These are phyloP conservation scores for Eupleurogrammus muticus DNA, from an alignment of 2,797 vertebrate species.

Conservation along the genomic window DNA sequence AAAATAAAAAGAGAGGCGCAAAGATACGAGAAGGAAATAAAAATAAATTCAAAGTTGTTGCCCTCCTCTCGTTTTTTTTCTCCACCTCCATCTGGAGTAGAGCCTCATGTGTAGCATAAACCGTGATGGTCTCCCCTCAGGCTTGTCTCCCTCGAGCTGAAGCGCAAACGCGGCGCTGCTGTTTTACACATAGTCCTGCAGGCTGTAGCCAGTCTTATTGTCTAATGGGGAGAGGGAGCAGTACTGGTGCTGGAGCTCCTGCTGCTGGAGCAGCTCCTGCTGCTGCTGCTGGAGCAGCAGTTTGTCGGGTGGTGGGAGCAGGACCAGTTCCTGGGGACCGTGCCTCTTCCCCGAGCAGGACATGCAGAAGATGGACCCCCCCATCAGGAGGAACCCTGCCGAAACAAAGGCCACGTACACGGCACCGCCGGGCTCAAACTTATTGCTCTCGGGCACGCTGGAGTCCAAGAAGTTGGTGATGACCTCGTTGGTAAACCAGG, in stretches of 20 bases:
- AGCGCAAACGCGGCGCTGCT: constrained; percentile 48
- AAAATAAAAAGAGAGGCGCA: constrained; percentile 46
- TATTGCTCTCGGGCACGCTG: constrained; percentile 91
- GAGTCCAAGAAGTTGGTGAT: constrained; percentile 92
- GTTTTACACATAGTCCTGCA: constrained; percentile 87
- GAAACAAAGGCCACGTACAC: constrained; percentile 94
- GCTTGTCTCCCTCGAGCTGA: constrained; percentile 64
- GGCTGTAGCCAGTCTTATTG: constrained; percentile 89
- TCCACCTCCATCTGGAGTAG: constrained; percentile 57
- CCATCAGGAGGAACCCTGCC: constrained; percentile 88
- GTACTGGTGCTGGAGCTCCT: constrained; percentile 88
- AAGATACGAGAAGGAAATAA: constrained; percentile 45
- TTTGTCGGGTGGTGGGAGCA: constrained; percentile 84
- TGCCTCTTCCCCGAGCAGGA: constrained; percentile 88
- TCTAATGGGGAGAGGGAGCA: constrained; percentile 87
- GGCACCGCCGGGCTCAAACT: constrained; percentile 93
- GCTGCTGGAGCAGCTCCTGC: constrained; percentile 83
- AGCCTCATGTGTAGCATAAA: constrained; percentile 56
- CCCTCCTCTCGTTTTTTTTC: constrained; percentile 60
- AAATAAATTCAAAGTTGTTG: constrained; percentile 66
- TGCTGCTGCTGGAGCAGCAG: constrained; percentile 84
- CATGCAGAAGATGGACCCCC: constrained; percentile 92
- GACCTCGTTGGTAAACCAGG: constrained; percentile 96
- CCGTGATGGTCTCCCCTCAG: constrained; percentile 54
- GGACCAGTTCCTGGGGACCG: constrained; percentile 84